These are phyloP conservation scores for Burhinus oedicnemus DNA, from an alignment of 2,113 vertebrate species.

Conservation along the genomic window DNA sequence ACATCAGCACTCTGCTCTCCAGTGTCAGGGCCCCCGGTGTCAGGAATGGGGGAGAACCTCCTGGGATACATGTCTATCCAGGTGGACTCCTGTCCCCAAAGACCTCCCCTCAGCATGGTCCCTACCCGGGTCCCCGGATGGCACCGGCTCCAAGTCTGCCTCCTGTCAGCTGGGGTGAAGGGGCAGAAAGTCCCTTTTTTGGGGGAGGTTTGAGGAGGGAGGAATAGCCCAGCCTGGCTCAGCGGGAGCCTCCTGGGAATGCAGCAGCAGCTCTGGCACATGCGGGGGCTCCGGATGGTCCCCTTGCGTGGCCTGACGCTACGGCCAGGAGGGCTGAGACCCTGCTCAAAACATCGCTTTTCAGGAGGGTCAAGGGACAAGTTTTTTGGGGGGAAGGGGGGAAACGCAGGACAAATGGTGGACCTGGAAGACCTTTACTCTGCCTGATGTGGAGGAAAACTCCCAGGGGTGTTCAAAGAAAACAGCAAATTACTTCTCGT, in stretches of 20 bases:
- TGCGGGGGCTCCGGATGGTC: fast-evolving
- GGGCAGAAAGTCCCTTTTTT: neutral
- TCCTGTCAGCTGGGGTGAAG: neutral
- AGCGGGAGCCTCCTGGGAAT: neutral
- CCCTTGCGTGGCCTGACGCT: neutral
- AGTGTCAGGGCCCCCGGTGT: too few relatives aligned
- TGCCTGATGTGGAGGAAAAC: neutral
- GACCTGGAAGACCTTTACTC: neutral
- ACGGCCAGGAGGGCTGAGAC: neutral
- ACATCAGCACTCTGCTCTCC: neutral
- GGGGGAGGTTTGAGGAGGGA: neutral
- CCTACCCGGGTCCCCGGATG: neutral
- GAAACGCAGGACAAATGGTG: neutral
- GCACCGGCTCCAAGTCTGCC: neutral
- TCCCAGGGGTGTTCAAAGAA: neutral
- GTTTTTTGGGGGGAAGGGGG: fast-evolving
- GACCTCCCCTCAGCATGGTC: neutral
- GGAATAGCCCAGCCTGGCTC: neutral
- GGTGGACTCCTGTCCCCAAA: neutral
- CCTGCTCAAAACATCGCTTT: neutral
- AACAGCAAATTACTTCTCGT: neutral
- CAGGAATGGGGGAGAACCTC: neutral
- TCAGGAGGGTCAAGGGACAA: neutral
- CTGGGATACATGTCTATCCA: neutral
- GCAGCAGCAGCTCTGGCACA: neutral